Evolutionary conservation across 2,797 vertebrate species (phyloP).

Genomic region (Agapornis canus): DNA sequence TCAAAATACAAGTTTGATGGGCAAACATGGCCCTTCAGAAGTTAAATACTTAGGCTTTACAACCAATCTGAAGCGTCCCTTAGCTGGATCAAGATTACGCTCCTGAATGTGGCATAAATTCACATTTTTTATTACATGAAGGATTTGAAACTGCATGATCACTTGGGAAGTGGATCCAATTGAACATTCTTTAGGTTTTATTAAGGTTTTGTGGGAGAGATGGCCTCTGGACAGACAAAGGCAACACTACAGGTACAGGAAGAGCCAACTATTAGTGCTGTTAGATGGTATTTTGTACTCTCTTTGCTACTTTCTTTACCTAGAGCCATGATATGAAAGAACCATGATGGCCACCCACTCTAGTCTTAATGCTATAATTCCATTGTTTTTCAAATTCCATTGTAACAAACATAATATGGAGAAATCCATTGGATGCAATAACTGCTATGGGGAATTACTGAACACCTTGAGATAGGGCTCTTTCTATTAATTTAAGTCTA

Average conservation of each 20-base stretch:
- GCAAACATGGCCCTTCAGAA: background rate
- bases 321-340: background rate
- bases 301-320: background rate
- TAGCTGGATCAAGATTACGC: background rate
- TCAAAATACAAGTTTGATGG: background rate
- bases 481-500: background rate
- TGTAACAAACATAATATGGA: background rate
- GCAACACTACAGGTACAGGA: background rate
- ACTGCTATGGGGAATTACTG: background rate
- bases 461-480: background rate
- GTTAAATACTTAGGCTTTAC: background rate
- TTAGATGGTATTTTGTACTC: background rate
- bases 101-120: background rate
- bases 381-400: background rate
- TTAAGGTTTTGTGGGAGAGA: background rate
- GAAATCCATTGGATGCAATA: background rate
- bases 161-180: background rate
- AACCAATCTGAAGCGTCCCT: background rate
- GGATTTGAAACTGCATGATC: background rate
- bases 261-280: background rate
- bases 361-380: background rate
- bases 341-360: background rate
- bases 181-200: background rate
- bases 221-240: background rate
- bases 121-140: background rate